phyloP scores from a whole-genome alignment of 2,113 vertebrate species.

The Myrmecobius fasciatus region DNA sequence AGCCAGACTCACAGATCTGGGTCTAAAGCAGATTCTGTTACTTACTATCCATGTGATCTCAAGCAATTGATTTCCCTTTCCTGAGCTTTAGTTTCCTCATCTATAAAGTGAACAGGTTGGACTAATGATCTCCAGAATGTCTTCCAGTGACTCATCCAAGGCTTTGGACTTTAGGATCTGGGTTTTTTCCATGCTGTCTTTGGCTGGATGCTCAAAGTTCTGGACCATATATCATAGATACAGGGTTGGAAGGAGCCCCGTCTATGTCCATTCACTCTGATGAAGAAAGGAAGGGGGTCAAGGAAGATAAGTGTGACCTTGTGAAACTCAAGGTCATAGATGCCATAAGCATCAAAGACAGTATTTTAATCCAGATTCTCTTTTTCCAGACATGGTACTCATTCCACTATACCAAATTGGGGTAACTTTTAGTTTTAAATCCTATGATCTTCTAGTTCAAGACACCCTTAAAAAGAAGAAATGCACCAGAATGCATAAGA shows the following conservation, averaged over 20 bases:
- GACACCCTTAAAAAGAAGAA: not conserved
- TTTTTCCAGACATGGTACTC: not conserved
- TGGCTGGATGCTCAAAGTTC: not conserved
- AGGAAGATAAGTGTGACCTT: not conserved
- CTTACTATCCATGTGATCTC: not conserved
- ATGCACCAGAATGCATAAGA: not conserved
- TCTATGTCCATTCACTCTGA: not conserved
- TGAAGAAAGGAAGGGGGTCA: not conserved
- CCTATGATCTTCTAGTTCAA: not conserved
- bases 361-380: not conserved
- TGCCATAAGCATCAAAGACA: not conserved
- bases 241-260: not conserved
- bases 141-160: not conserved
- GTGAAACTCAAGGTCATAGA: not conserved
- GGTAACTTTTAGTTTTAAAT: not conserved
- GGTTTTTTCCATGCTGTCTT: not conserved
- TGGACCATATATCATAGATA: not conserved
- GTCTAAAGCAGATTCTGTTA: not conserved
- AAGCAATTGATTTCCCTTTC: not conserved
- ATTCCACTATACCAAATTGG: not conserved
- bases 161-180: not conserved
- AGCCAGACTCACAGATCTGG: not conserved
- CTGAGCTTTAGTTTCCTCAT: not conserved
- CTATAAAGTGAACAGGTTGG: not conserved
- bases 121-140: not conserved